A percentile compares a stretch with the other conserved stretches of the same genome.
These are phyloP conservation scores for Oscheius sp. DNA, from an alignment of 1,140 invertebrate species.

Conservation along the genomic window DNA sequence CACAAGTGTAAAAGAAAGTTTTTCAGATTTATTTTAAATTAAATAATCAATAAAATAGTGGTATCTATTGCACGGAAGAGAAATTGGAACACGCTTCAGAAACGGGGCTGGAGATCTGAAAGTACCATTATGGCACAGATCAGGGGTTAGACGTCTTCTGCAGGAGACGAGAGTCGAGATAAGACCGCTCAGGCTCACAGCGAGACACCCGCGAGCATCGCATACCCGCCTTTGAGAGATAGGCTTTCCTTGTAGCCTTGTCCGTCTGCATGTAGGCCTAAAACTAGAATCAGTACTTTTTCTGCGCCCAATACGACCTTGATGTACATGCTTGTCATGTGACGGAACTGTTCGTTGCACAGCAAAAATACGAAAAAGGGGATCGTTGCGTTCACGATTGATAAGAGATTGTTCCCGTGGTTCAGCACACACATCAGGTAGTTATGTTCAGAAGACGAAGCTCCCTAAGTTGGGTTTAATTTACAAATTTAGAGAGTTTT, in stretches of 20 bases:
- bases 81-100: too few species aligned
- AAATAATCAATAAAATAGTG: too few species aligned
- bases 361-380: slow-evolving; percentile 58
- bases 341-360: slow-evolving; percentile 56
- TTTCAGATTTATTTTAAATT: too few species aligned
- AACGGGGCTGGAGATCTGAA: too few species aligned
- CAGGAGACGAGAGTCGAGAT: slow-evolving; percentile 13
- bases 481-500: slow-evolving; percentile 5
- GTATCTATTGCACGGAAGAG: too few species aligned
- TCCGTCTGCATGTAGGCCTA: slow-evolving; percentile 19
- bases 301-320: slow-evolving; percentile 24
- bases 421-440: slow-evolving; percentile 44
- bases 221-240: slow-evolving; percentile 24
- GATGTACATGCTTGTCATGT: slow-evolving; percentile 54
- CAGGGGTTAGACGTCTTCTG: slow-evolving; percentile 10
- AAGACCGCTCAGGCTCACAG: slow-evolving; percentile 16
- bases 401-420: slow-evolving; percentile 54
- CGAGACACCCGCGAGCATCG: slow-evolving; percentile 20
- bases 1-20: too few species aligned
- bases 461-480: not conserved
- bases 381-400: slow-evolving; percentile 57
- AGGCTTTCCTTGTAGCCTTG: slow-evolving; percentile 8
- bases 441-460: not conserved
- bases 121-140: too few species aligned
- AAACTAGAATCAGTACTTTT: slow-evolving; percentile 2